Base-by-base conservation (phyloP, 2,888 invertebrate genomes). In the Hydroisotoma schaefferi region DNA sequence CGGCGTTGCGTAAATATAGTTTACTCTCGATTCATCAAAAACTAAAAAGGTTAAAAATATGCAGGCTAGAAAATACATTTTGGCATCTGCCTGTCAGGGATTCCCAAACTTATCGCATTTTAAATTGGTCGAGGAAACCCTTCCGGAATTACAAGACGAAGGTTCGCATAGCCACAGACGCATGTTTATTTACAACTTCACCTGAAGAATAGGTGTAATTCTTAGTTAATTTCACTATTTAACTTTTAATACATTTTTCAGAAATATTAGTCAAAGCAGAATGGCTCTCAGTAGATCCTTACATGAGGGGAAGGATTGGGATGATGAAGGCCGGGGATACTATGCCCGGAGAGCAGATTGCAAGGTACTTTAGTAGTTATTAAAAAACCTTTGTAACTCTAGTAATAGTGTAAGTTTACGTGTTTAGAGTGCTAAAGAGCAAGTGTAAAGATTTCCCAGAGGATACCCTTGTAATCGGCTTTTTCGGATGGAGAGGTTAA, bases 211-310 rank as follows among this genome's bases (percentile, higher is more conserved):
- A n/a, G n/a, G n/a, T n/a, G n/a, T n/a, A n/a, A n/a, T n/a, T n/a
- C n/a, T n/a, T n/a, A n/a, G n/a, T n/a, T n/a, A n/a, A n/a, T n/a
- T n/a, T n/a, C n/a, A n/a, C n/a, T n/a, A n/a, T n/a, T n/a, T n/a
- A n/a, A n/a, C n/a, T n/a, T n/a, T n/a, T n/a, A n/a, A n/a, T n/a
- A n/a, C n/a, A n/a, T n/a, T 8, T 46, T 46, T 23, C 23, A 52
- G 76, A 77, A 59, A 73, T 85, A 69, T 76, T 87, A 51, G 79
- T 82, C 2, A 81, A 87, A 78, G 87, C 87, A 1, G 80, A 84
- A 72, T 87, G 81, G 75, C 74, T 87, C 1, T 86, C 86, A 67
- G 85, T 87, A n/a, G 88, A 88, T 76, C 87, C 88, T 0, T 87
- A 86, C 65, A 85, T 86, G 84, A 53, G 71, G 46, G 59, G 59